Base-by-base conservation (phyloP, 2,888 invertebrate species). In the Antheraea yamamai region DNA sequence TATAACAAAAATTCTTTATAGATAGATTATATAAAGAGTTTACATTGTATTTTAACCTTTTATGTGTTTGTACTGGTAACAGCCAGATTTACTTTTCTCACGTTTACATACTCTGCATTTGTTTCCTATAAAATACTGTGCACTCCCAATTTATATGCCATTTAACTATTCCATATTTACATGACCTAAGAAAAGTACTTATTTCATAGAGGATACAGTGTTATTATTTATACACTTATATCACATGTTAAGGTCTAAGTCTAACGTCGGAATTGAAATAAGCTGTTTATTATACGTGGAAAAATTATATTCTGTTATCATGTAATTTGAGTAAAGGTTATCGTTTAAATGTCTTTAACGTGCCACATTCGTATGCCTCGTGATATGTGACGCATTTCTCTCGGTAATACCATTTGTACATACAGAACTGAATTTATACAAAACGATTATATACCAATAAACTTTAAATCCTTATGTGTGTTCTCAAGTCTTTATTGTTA, bases 371-470 rank as follows among this genome's bases (percentile, higher is more conserved):
- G 76, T 81, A 74, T 77, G 79, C 79, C 79, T 77, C 85, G 82
- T 84, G 83, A 81, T 81, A 72, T 16, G 70, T 84, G 84, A 85
- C 84, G 85, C 82, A 85, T 82, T 80, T 82, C 81, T 81, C 79
- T 77, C 51, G 66, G 70, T 77, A 73, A 72, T 76, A 74, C 68
- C 68, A 66, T 52, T 68, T 68, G 26, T 23, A 61, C 47, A 73
- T 74, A 74, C 23, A 23, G 14, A 47, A 47, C 47, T 47, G 4
- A 52, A 74, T 39, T 70, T 39, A 70, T 70, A 20, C n/a, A 70
- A 70, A 8, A 8, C n/a, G 12, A 39, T 39, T 70, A 39, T 7
- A 14, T n/a, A 20, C 0, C n/a, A 39, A 23, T 39, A 70, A 70
- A 70, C 20, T 70, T 70, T 30, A 66, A 20, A 66, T 66, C 64